Percentiles rank a stretch among this genome's conserved stretches.
phyloP scores from a whole-genome alignment of 2,797 vertebrate genomes.

The Eupleurogrammus muticus region DNA sequence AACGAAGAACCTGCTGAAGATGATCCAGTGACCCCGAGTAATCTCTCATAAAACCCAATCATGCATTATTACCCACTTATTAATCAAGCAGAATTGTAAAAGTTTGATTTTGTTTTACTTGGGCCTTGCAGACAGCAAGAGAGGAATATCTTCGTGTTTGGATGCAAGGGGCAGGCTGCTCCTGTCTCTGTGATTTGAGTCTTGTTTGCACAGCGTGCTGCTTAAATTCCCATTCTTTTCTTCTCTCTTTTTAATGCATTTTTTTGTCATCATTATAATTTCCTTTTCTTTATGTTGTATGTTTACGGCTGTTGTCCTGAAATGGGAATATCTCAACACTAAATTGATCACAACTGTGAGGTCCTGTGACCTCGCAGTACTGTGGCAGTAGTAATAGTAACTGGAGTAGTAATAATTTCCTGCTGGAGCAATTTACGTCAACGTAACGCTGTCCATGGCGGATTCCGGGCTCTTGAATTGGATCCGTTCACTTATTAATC shows the following conservation, averaged over 20 bases:
- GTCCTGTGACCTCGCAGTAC: neutral
- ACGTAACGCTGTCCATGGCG: neutral
- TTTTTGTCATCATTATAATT: neutral
- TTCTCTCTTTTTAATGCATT: neutral
- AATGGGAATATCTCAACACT: neutral
- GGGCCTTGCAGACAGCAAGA: neutral
- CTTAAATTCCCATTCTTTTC: neutral
- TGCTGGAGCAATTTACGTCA: neutral
- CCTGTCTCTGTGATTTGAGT: neutral
- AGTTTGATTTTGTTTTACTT: neutral
- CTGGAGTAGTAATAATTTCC: no score
- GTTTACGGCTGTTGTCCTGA: neutral
- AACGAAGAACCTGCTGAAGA: slow-evolving; percentile 3
- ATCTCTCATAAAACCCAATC: neutral
- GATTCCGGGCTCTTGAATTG: neutral
- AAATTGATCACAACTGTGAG: neutral
- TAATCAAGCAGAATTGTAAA: slow-evolving; percentile 11
- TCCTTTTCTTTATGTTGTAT: neutral
- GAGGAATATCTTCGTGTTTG: neutral
- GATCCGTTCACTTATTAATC: neutral
- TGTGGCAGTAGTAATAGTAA: neutral
- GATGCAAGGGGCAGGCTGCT: neutral
- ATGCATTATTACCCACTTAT: slow-evolving; percentile 10
- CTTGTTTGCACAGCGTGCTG: neutral
- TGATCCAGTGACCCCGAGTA: slow-evolving; percentile 5